Base-by-base conservation (phyloP, 2,113 vertebrate species). In the Peromyscus leucopus region DNA sequence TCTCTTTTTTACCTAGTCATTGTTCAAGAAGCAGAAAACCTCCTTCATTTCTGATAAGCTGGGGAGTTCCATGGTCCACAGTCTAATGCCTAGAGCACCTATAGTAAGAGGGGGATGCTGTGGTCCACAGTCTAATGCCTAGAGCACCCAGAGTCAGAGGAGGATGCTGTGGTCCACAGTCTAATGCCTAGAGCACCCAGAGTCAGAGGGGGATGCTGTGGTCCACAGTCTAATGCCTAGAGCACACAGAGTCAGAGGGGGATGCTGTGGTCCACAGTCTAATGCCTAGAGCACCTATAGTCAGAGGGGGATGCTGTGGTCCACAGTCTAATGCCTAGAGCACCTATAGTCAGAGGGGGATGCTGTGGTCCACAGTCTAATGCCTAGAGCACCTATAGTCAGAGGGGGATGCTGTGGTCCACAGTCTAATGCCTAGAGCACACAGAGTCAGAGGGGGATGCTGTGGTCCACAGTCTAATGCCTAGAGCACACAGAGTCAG, bases 91-190 rank as follows among this genome's bases (percentile, higher is more conserved):
- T 7, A 12, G 75, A 59, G 33, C 59, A 72, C 90, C 89, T 26
- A 9, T 55, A 90, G 90, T 97, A 63, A 72, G 94, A 19, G 72
- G 79, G 57, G 22, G 79, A 51, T 88, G 80, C 72, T 17, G 4
- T 26, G 21, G 63, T n/a, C 65, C 33, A 8, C 0, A 21, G 71
- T 51, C 48, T 3, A 55, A 90, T 26, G 48, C 12, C 39, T 6
- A 15, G 74, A 59, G n/a, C 57, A 65, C 92, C 89, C 24, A 7
- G 46, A 90, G 90, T 96, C 75, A 76, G 94, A 19, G 55, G 78
- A 33, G 36, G n/a, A 51, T 55, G 75, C 72, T 17, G 4, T 31
- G 26, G 57, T 42, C 65, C 33, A 6, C 0, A 21, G 71, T 51
- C 48, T 3, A 55, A 88, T 26, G 42, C 12, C 46, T 4, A 15